Evolutionary conservation across 2,888 invertebrate species (phyloP).

Genomic region (Orgyia antiqua): DNA sequence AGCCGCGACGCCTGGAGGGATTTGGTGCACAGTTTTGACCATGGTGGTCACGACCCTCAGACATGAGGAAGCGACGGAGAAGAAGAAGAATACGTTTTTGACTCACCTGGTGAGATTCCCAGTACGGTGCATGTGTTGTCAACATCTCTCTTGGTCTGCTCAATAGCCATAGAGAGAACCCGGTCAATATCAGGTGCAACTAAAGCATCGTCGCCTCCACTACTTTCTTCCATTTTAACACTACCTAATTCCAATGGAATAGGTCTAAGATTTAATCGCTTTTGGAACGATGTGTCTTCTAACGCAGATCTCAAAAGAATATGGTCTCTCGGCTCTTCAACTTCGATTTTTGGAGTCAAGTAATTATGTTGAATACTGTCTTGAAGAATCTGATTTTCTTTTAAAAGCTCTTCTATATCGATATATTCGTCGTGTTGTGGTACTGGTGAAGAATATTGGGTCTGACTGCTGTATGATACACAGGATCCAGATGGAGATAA

Average conservation of each 20-base stretch:
- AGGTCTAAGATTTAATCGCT: constrained; percentile 88
- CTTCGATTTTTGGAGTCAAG: constrained; percentile 76
- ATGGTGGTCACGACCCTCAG: too few species aligned
- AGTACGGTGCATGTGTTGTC: constrained; percentile 90
- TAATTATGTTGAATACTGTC: constrained; percentile 62
- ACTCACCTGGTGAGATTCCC: constrained; percentile 92
- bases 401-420: constrained; percentile 79
- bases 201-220: constrained; percentile 76
- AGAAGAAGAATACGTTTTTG: too few species aligned
- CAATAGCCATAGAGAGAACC: constrained; percentile 89
- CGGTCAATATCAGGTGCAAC: constrained; percentile 89
- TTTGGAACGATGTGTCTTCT: constrained; percentile 91
- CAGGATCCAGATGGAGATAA: constrained; percentile 79
- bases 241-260: constrained; percentile 82
- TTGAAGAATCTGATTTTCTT: constrained; percentile 75
- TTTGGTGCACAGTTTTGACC: too few species aligned
- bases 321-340: constrained; percentile 81
- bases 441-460: constrained; percentile 72
- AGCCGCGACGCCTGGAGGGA: too few species aligned
- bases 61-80: too few species aligned
- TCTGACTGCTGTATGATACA: constrained; percentile 77
- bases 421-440: constrained; percentile 80
- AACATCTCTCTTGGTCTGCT: constrained; percentile 91
- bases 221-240: constrained; percentile 84
- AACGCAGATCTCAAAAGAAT: constrained; percentile 88